Base-by-base conservation (phyloP, 1,140 invertebrate species). In the Dermatophagoides farinae region DNA sequence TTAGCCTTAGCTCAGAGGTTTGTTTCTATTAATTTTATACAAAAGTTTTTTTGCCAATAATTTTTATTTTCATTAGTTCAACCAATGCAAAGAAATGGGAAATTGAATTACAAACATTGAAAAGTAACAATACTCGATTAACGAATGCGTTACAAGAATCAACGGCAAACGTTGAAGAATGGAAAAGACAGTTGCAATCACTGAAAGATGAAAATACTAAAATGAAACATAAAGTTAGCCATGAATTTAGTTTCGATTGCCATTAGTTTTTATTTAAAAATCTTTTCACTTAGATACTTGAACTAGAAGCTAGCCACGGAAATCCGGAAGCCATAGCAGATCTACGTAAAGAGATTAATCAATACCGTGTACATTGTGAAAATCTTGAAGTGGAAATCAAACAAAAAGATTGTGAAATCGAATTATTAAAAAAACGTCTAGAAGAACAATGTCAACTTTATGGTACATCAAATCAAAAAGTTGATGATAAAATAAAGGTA, bases 71-170 rank as follows among this genome's bases (percentile, higher is more conserved):
- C 62, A 22, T 55, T 70, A 93, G 89, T 74, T 93, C 88, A 57
- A 85, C 88, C 25, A 95, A 95, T 76, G 89, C 89, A 1, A 96
- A 96, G 74, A 96, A 97, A 72, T 97, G 91, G 91, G 91, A 97
- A 78, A 82, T 96, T 52, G 91, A 97, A 75, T 74, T 97, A 64
- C 84, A 88, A 61, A 95, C 90, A 9, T 75, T 97, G 64, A 96
- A 96, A 75, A 93, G 86, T 67, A 96, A 95, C 72, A 97, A 97
- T 74, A 80, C 86, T 16, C 80, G 90, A 67, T 75, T 97, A 67
- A 96, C 47, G 10, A 88, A 86, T 68, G 91, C 91, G 11, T 77
- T 97, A 53, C 91, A 97, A 74, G 92, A 97, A 74, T 92, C 87
- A 64, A 96, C 89, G 31, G 86, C 89, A 44, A 97, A 97, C 75